Evolutionary conservation across 2,113 vertebrate genomes (phyloP).

Genomic region (Columbina picui): DNA sequence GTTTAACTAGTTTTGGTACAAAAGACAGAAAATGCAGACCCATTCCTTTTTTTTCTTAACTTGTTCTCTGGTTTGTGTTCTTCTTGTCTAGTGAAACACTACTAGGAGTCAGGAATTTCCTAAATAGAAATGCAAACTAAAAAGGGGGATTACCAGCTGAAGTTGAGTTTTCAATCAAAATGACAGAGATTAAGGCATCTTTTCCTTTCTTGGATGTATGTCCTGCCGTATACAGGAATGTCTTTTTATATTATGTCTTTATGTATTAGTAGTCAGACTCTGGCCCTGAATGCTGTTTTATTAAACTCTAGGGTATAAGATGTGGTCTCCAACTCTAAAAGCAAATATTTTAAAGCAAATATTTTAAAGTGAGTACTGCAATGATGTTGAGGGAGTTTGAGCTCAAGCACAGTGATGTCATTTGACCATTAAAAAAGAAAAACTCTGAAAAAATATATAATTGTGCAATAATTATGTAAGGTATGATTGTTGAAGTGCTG

Average conservation of each 20-base stretch:
- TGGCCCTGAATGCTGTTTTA: neutral
- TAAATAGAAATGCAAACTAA: neutral
- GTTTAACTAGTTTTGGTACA: neutral
- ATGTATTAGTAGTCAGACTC: neutral
- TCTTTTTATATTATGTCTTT: neutral
- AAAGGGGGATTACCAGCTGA: neutral
- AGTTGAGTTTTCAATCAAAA: neutral
- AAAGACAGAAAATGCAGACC: neutral
- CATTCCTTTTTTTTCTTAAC: neutral
- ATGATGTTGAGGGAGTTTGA: neutral
- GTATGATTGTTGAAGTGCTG: neutral
- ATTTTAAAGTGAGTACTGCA: neutral
- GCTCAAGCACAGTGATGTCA: neutral
- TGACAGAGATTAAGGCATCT: neutral
- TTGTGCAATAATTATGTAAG: neutral
- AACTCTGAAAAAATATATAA: neutral
- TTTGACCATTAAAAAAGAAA: neutral
- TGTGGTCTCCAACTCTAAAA: neutral
- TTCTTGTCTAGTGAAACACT: neutral
- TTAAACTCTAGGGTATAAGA: slow-evolving; percentile 1
- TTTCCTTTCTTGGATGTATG: neutral
- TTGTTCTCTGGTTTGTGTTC: neutral
- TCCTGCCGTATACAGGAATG: neutral
- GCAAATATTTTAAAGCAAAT: too few relatives aligned
- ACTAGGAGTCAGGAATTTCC: neutral